A percentile compares a stretch with the other conserved stretches of the same genome.
These are phyloP conservation scores for Zosterops borbonicus DNA, from an alignment of 2,113 vertebrate species.

Conservation along the genomic window DNA sequence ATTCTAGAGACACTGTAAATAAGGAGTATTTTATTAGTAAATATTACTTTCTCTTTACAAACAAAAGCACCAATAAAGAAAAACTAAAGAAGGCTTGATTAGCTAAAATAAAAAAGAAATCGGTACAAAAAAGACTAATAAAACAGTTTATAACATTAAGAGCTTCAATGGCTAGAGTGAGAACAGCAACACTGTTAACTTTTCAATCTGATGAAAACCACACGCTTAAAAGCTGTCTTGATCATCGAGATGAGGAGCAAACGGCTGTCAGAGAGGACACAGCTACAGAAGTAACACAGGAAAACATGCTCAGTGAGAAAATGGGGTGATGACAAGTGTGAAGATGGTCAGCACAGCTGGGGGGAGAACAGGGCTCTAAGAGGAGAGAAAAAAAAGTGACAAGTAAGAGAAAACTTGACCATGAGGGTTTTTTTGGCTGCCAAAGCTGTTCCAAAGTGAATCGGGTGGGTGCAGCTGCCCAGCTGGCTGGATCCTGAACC, in stretches of 20 bases:
- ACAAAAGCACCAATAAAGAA: neutral
- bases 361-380: neutral
- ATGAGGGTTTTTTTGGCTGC: neutral
- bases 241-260: accelerated
- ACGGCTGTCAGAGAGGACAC: neutral
- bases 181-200: neutral
- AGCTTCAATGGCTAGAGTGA: neutral
- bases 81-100: neutral
- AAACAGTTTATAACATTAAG: neutral
- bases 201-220: neutral
- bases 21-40: neutral
- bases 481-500: neutral
- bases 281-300: neutral
- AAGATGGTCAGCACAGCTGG: neutral
- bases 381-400: neutral
- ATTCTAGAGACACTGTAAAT: neutral
- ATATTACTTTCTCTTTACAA: neutral
- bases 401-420: neutral
- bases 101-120: neutral
- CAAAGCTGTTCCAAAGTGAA: neutral
- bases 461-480: neutral
- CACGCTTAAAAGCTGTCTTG: neutral
- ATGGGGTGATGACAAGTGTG: neutral
- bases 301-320: neutral
- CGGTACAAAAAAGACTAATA: neutral